These are phyloP conservation scores for Trissolcus brochymenae DNA, from an alignment of 2,888 invertebrate genomes.

Conservation along the genomic window DNA sequence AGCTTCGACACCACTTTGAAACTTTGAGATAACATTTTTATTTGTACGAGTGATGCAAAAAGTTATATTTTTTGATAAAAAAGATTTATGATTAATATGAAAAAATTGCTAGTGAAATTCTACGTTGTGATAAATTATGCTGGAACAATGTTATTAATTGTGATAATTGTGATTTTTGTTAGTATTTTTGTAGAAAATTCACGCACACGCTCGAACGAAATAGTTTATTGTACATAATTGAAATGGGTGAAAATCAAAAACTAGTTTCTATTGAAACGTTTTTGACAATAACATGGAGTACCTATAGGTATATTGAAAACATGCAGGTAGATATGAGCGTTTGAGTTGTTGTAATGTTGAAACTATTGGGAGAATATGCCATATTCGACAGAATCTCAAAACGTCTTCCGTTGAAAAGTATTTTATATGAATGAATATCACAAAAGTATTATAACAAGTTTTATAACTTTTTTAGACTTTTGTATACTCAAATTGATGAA, in stretches of 20 bases:
- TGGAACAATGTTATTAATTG: too few species aligned
- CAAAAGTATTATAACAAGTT: constrained; percentile 17
- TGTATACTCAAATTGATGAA: constrained; percentile 14
- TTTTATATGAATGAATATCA: not conserved
- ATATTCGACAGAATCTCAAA: constrained; percentile 12
- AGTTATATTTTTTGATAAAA: too few species aligned
- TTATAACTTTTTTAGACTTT: constrained; percentile 18
- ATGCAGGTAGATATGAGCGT: too few species aligned
- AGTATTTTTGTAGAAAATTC: too few species aligned
- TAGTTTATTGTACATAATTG: constrained; percentile 20
- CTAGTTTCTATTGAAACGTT: not conserved
- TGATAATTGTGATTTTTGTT: too few species aligned
- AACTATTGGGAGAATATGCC: constrained; percentile 3
- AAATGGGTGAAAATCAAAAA: not conserved
- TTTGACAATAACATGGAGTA: not conserved
- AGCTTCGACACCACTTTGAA: constrained; percentile 71
- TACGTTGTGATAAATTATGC: too few species aligned
- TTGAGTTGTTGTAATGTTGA: too few species aligned
- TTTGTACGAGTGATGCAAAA: too few species aligned
- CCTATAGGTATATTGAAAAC: too few species aligned
- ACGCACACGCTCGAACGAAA: too few species aligned
- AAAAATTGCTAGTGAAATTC: too few species aligned
- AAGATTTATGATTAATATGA: not conserved
- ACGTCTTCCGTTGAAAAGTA: constrained; percentile 19
- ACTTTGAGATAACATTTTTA: not conserved